These are phyloP conservation scores for Himantopus leucocephalus DNA, from an alignment of 2,113 vertebrate species.

Conservation along the genomic window DNA sequence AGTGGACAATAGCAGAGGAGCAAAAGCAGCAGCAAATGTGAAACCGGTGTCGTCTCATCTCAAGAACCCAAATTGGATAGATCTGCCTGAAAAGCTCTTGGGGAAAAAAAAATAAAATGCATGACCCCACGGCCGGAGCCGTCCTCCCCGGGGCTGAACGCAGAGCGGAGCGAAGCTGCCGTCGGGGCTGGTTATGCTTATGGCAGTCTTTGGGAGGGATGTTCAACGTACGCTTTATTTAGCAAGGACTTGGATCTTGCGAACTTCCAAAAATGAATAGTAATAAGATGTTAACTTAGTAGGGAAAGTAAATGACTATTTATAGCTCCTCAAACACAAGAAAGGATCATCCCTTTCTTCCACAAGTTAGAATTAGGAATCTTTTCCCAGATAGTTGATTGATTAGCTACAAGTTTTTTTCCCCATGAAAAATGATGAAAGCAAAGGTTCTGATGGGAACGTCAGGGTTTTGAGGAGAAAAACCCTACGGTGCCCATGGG, in stretches of 20 bases:
- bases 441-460: not conserved
- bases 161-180: not conserved
- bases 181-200: rapidly evolving
- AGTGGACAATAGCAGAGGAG: not conserved
- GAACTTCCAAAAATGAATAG: not conserved
- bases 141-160: not conserved
- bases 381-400: not conserved
- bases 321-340: not conserved
- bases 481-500: not conserved
- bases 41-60: rapidly evolving
- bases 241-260: not conserved
- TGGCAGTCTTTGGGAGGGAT: not conserved
- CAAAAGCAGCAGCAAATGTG: not conserved
- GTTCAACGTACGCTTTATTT: not conserved
- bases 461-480: not conserved
- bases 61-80: rapidly evolving
- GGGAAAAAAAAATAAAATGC: too few relatives aligned
- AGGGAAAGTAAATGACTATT: not conserved
- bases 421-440: not conserved
- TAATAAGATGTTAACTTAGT: not conserved
- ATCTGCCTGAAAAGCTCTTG: not conserved
- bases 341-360: not conserved
- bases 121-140: not conserved
- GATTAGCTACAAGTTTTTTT: not conserved
- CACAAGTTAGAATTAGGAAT: not conserved